Percentiles rank a stretch among this genome's conserved stretches.
These are phyloP conservation scores for Delichon dasypus DNA, from an alignment of 2,797 vertebrate species.

Conservation along the genomic window DNA sequence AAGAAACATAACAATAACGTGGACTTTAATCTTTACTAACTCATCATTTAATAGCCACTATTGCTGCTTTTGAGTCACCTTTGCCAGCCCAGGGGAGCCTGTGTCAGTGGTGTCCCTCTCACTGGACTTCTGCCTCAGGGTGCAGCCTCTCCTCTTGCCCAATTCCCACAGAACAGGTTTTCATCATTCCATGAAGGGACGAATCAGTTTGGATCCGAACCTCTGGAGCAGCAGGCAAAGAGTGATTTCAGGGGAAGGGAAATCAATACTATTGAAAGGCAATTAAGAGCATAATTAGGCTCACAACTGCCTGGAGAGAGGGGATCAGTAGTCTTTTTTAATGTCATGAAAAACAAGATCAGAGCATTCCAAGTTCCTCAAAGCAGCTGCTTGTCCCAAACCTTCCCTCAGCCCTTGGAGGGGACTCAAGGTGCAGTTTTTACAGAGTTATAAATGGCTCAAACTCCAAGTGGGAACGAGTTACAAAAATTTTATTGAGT, in stretches of 20 bases:
- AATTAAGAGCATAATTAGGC: neutral
- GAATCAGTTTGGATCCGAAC: neutral
- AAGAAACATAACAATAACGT: neutral
- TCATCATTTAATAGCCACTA: neutral
- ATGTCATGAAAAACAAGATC: neutral
- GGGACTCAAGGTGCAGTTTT: neutral
- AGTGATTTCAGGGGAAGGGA: neutral
- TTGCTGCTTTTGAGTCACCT: accelerated
- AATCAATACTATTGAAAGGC: neutral
- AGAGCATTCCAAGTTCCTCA: neutral
- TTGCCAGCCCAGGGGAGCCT: accelerated
- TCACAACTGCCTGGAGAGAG: neutral
- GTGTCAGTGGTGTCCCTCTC: neutral
- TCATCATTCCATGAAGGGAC: accelerated
- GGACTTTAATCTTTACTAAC: too few species aligned
- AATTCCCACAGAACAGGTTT: neutral
- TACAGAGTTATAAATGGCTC: neutral
- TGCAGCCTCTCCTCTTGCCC: neutral
- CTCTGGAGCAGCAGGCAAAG: neutral
- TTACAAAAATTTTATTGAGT: too few species aligned
- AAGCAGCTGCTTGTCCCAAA: neutral
- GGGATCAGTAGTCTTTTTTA: neutral
- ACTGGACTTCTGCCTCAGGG: neutral
- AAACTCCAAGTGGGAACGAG: too few species aligned
- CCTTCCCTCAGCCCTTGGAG: neutral